Percentiles rank a stretch among this genome's conserved stretches.
These are phyloP conservation scores for Reticulitermes speratus DNA, from an alignment of 1,140 invertebrate species.

Conservation along the genomic window DNA sequence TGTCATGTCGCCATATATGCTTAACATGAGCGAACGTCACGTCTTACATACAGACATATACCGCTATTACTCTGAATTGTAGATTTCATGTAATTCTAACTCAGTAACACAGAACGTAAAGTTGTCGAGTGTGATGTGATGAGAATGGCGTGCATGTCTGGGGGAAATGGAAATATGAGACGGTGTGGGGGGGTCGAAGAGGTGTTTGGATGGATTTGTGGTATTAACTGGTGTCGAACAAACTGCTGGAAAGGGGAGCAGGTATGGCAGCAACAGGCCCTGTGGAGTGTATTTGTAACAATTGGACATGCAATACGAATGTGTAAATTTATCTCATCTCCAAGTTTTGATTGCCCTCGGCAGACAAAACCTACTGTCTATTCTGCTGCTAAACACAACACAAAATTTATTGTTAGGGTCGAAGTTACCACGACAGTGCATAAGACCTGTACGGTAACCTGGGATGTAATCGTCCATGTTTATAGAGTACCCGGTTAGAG, in stretches of 20 bases:
- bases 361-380: too few species aligned
- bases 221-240: background rate
- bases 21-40: too few species aligned
- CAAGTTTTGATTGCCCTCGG: background rate
- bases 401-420: too few species aligned
- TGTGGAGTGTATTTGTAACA: background rate
- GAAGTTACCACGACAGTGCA: too few species aligned
- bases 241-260: background rate
- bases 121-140: background rate
- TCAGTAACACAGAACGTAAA: background rate
- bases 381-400: too few species aligned
- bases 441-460: too few species aligned
- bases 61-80: background rate
- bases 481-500: too few species aligned
- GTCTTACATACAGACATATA: background rate
- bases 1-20: too few species aligned
- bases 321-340: slow-evolving; percentile 3
- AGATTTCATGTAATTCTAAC: background rate
- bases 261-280: too few species aligned
- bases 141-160: background rate
- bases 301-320: background rate
- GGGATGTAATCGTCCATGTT: too few species aligned
- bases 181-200: background rate
- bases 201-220: background rate
- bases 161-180: background rate